A percentile compares a stretch with the other conserved stretches of the same genome.
Evolutionary conservation across 2,797 vertebrate genomes (phyloP).

Genomic region (Phyllotis vaccarum): DNA sequence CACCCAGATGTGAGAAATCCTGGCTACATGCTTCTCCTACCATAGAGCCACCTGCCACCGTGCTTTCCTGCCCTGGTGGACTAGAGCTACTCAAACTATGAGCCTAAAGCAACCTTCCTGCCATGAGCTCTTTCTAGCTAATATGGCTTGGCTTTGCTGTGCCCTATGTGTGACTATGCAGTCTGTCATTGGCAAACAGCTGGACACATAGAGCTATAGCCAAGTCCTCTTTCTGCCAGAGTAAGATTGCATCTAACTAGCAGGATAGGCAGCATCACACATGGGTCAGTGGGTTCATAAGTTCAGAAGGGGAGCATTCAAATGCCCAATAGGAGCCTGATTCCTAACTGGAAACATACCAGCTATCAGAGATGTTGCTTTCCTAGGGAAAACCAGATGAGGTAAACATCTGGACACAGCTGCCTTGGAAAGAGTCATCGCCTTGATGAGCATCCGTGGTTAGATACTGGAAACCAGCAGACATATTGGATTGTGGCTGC

Average conservation of each 20-base stretch:
- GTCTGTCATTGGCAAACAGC: not conserved
- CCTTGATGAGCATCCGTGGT: not conserved
- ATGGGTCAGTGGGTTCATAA: not conserved
- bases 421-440: not conserved
- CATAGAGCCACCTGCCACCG: not conserved
- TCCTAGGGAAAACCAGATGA: slow-evolving; percentile 44
- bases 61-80: not conserved
- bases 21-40: not conserved
- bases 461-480: slow-evolving; percentile 28
- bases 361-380: not conserved
- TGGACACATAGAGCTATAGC: not conserved
- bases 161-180: not conserved
- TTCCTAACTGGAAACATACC: not conserved
- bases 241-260: not conserved
- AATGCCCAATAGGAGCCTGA: not conserved
- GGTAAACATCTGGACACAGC: not conserved
- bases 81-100: not conserved
- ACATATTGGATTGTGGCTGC: not conserved
- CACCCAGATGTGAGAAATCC: not conserved
- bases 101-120: not conserved
- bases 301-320: not conserved
- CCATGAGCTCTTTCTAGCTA: not conserved
- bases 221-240: not conserved
- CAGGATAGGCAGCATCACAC: not conserved
- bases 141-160: not conserved